phyloP scores from a whole-genome alignment of 2,797 vertebrate genomes.

The Etheostoma nigrum region DNA sequence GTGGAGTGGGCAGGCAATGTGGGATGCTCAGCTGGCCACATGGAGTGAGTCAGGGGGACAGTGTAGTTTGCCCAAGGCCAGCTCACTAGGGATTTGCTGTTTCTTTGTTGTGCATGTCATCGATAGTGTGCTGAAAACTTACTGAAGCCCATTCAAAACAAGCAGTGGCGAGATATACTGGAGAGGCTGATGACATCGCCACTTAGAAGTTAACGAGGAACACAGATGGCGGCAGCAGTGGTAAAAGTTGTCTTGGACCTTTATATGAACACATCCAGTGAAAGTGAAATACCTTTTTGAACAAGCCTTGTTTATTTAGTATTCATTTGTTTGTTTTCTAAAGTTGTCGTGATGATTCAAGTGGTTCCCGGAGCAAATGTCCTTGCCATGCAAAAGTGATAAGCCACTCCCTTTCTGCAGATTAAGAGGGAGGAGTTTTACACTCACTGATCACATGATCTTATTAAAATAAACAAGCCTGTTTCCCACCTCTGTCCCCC shows the following conservation, averaged over 20 bases:
- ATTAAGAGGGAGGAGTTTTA: not conserved
- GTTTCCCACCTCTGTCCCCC: not conserved
- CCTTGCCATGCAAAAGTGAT: slow-evolving; percentile 15
- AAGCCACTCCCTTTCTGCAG: not conserved
- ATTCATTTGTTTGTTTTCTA: slow-evolving; percentile 10
- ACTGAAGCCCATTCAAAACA: slow-evolving; percentile 20
- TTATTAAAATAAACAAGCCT: not conserved
- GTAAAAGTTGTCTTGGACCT: slow-evolving; percentile 7
- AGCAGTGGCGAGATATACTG: not conserved
- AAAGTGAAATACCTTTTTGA: slow-evolving; percentile 3
- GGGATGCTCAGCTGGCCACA: slow-evolving; percentile 71
- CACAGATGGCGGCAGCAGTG: not conserved
- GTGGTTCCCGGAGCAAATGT: slow-evolving; percentile 9
- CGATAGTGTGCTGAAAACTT: slow-evolving; percentile 28
- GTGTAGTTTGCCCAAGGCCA: slow-evolving; percentile 51
- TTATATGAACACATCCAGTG: not conserved
- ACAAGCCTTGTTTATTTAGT: slow-evolving; percentile 5
- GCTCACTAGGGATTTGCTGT: slow-evolving; percentile 54
- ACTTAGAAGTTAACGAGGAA: slow-evolving; percentile 20
- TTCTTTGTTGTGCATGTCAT: slow-evolving; percentile 55
- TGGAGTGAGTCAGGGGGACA: slow-evolving; percentile 59
- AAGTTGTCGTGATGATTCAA: not conserved
- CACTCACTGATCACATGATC: slow-evolving; percentile 1
- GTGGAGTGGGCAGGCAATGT: slow-evolving; percentile 65
- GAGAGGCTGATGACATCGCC: slow-evolving; percentile 1